A percentile compares a stretch with the other conserved stretches of the same genome.
Conservation (phyloP, 2,113 vertebrate genomes). For the Pterocles burchelli region DNA sequence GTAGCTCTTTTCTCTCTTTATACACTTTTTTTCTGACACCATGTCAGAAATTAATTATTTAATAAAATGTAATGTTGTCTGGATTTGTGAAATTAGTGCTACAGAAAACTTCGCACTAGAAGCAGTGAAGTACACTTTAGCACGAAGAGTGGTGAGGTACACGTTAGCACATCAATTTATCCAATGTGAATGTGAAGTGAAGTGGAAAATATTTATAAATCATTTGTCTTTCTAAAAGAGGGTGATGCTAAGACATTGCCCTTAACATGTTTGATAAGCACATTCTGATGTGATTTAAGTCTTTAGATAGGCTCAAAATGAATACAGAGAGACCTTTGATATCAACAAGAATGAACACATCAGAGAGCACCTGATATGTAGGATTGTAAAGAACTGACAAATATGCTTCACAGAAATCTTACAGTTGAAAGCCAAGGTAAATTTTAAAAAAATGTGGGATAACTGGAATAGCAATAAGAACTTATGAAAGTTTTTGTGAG, state of each 20-base stretch:
- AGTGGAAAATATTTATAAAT: conserved; percentile 18
- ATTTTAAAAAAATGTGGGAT: background rate
- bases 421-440: conserved; percentile 13
- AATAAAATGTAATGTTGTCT: background rate
- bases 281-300: conserved; percentile 17
- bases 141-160: background rate
- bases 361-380: background rate
- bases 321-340: conserved; percentile 48
- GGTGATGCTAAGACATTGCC: conserved; percentile 4
- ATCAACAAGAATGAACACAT: conserved; percentile 18
- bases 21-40: background rate
- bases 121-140: background rate
- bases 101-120: background rate
- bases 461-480: background rate
- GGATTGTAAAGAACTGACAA: conserved; percentile 37
- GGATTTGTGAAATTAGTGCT: background rate
- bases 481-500: background rate
- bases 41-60: background rate
- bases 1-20: background rate
- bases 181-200: conserved; percentile 1
- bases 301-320: background rate
- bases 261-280: conserved; percentile 38
- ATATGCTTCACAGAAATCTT: background rate
- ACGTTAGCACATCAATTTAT: background rate
- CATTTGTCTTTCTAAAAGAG: conserved; percentile 31